Conservation (phyloP, 1,140 invertebrate genomes). For the Prorops nasuta region DNA sequence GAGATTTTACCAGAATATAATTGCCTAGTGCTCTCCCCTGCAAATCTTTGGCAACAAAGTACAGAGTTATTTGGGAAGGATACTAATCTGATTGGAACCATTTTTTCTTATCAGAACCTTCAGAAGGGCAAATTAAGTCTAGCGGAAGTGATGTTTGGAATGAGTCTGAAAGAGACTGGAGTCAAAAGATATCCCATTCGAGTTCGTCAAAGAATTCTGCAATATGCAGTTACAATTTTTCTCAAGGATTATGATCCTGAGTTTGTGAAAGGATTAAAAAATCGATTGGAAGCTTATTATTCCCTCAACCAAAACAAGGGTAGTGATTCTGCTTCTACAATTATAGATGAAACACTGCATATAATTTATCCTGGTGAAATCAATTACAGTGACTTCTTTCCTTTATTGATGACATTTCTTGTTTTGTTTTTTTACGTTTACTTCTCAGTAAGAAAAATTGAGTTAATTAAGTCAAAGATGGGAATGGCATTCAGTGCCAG, state of each 20-base stretch:
- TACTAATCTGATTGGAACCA: constrained; percentile 73
- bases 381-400: constrained; percentile 83
- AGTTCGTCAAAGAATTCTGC: constrained; percentile 78
- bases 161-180: constrained; percentile 86
- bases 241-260: constrained; percentile 75
- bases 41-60: constrained; percentile 89
- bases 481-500: constrained; percentile 88
- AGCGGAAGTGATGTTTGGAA: constrained; percentile 89
- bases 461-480: constrained; percentile 88
- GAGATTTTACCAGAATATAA: constrained; percentile 82
- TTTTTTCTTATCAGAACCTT: constrained; percentile 77
- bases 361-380: constrained; percentile 86
- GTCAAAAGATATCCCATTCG: constrained; percentile 83
- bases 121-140: constrained; percentile 78
- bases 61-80: constrained; percentile 74
- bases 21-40: constrained; percentile 90
- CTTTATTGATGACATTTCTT: constrained; percentile 79
- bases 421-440: constrained; percentile 90
- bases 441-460: constrained; percentile 93
- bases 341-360: constrained; percentile 62
- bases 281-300: constrained; percentile 70
- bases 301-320: constrained; percentile 64
- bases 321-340: constrained; percentile 24
- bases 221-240: constrained; percentile 88
- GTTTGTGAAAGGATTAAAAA: constrained; percentile 74